These are phyloP conservation scores for Thecocarcelia acutangulata DNA, from an alignment of 2,888 invertebrate species.

Conservation along the genomic window DNA sequence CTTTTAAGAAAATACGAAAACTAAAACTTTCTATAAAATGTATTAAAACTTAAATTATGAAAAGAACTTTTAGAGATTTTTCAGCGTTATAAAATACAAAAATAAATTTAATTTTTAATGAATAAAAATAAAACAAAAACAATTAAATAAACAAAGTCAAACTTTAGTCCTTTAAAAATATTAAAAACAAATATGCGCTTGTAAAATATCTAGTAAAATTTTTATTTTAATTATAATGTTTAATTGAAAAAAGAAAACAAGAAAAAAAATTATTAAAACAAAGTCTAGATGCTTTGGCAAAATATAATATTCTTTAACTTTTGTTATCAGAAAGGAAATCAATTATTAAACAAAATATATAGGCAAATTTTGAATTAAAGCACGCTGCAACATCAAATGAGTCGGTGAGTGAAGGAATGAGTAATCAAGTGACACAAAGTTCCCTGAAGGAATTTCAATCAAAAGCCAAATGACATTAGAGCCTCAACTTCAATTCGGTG, in stretches of 20 bases:
- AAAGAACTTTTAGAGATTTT: conserved; percentile 57
- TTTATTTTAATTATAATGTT: conserved; percentile 8
- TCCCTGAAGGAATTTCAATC: too few relatives aligned
- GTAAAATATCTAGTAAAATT: conserved; percentile 58
- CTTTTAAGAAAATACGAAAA: conserved; percentile 39
- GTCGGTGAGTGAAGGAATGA: too few relatives aligned
- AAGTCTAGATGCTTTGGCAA: background rate
- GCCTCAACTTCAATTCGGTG: too few relatives aligned
- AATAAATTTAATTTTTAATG: conserved; percentile 44
- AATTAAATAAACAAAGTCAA: conserved; percentile 37
- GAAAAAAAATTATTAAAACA: conserved; percentile 72
- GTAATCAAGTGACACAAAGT: too few relatives aligned
- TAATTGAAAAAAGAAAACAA: conserved; percentile 79
- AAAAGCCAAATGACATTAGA: too few relatives aligned
- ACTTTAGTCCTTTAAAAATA: conserved; percentile 54
- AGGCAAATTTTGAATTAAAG: background rate
- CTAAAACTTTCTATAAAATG: conserved; percentile 52
- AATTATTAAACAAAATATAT: background rate
- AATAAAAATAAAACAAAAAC: background rate
- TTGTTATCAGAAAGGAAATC: background rate
- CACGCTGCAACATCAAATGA: too few relatives aligned
- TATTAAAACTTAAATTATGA: conserved; percentile 42
- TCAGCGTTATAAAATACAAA: conserved; percentile 56
- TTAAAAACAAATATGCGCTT: conserved; percentile 61
- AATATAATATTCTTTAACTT: conserved; percentile 2